A percentile compares a stretch with the other conserved stretches of the same genome.
phyloP scores from a whole-genome alignment of 2,888 invertebrate species.

The Lordiphosa fenestrarum region DNA sequence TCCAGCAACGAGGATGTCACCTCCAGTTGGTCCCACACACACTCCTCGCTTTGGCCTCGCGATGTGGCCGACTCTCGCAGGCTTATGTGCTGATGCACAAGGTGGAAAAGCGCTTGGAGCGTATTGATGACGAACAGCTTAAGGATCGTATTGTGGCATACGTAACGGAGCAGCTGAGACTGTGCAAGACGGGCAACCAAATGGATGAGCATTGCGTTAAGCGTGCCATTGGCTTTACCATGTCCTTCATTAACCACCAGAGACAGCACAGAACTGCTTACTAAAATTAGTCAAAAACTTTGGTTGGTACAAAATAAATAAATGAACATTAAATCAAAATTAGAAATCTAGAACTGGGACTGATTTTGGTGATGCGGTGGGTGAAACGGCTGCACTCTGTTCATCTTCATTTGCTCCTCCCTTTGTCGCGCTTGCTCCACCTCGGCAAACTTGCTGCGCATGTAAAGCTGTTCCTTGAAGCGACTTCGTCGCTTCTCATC shows the following conservation, averaged over 20 bases:
- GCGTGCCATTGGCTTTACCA: constrained; percentile 53
- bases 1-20: background rate
- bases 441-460: constrained; percentile 35
- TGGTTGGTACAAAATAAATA: too few species aligned
- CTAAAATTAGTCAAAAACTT: constrained; percentile 8
- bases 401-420: background rate
- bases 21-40: constrained; percentile 35
- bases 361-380: background rate
- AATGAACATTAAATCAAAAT: constrained; percentile 12
- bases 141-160: constrained; percentile 32
- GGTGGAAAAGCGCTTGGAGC: constrained; percentile 55
- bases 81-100: constrained; percentile 54
- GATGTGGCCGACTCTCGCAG: constrained; percentile 50
- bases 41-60: constrained; percentile 45
- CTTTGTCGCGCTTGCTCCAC: constrained; percentile 14
- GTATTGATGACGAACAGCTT: constrained; percentile 18
- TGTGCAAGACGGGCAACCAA: constrained; percentile 33
- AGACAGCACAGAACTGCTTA: constrained; percentile 2
- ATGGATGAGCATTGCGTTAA: constrained; percentile 55
- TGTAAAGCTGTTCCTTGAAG: constrained; percentile 54
- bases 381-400: background rate
- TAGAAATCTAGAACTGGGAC: background rate
- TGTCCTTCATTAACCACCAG: constrained; percentile 50
- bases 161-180: constrained; percentile 33
- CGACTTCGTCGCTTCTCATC: constrained; percentile 64